Percentiles rank a stretch among this genome's conserved stretches.
Conservation (phyloP, 2,888 invertebrate species). For the Xanthia icteritia region DNA sequence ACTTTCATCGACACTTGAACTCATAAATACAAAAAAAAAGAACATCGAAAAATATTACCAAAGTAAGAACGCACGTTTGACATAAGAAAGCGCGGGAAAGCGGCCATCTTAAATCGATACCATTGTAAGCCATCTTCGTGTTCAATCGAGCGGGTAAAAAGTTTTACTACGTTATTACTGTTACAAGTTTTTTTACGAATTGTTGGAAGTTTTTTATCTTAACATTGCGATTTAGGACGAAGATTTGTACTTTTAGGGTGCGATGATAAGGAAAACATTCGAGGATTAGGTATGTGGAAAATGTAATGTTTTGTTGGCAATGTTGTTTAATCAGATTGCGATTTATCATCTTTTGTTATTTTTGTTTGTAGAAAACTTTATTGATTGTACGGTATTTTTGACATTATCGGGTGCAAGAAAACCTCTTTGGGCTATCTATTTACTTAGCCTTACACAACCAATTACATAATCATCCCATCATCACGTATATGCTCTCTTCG, state of each 20-base stretch:
- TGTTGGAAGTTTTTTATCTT: slow-evolving; percentile 71
- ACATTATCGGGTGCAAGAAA: neutral
- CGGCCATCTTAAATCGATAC: slow-evolving; percentile 75
- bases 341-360: slow-evolving; percentile 2
- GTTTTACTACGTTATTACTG: slow-evolving; percentile 66
- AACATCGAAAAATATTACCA: slow-evolving; percentile 44
- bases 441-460: neutral
- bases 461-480: no score
- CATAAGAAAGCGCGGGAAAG: slow-evolving; percentile 77
- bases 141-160: slow-evolving; percentile 76
- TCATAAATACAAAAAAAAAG: slow-evolving; percentile 43
- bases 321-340: slow-evolving; percentile 40
- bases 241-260: slow-evolving; percentile 57
- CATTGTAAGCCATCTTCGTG: slow-evolving; percentile 73
- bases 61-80: slow-evolving; percentile 66
- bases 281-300: slow-evolving; percentile 38
- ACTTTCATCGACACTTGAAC: slow-evolving; percentile 30
- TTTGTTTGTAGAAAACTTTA: slow-evolving; percentile 30
- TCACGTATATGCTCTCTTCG: no score
- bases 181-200: slow-evolving; percentile 65
- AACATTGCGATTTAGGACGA: slow-evolving; percentile 58
- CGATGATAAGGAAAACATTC: slow-evolving; percentile 46
- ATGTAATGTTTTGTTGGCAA: slow-evolving; percentile 24
- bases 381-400: slow-evolving; percentile 7
- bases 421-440: neutral